A percentile compares a stretch with the other conserved stretches of the same genome.
phyloP scores from a whole-genome alignment of 2,888 invertebrate species.

The Exephanes ischioxanthus region DNA sequence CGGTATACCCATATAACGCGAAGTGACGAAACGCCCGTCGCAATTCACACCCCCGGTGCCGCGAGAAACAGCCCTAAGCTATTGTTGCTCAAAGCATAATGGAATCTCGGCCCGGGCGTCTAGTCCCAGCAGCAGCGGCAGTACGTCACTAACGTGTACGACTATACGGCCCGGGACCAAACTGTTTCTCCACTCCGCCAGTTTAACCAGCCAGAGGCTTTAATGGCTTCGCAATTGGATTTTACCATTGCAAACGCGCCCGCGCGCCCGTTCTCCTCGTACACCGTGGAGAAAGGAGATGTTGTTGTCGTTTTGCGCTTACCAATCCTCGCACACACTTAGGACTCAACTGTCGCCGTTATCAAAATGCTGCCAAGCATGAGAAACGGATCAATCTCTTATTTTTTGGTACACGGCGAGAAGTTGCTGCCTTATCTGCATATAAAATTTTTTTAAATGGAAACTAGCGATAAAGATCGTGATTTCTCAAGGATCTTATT shows the following conservation, averaged over 20 bases:
- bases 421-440: not conserved
- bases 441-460: no score
- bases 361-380: not conserved
- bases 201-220: slow-evolving; percentile 80
- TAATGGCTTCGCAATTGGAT: slow-evolving; percentile 85
- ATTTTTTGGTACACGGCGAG: not conserved
- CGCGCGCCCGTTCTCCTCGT: slow-evolving; percentile 54
- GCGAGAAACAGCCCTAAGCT: slow-evolving; percentile 84
- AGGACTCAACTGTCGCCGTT: not conserved
- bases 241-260: slow-evolving; percentile 83
- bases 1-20: slow-evolving; percentile 41
- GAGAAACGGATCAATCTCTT: not conserved
- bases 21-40: slow-evolving; percentile 79
- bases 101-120: slow-evolving; percentile 82
- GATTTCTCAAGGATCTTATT: no score
- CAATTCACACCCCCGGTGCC: slow-evolving; percentile 83
- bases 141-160: slow-evolving; percentile 42
- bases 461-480: no score
- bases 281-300: slow-evolving; percentile 77
- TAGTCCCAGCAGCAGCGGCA: slow-evolving; percentile 66
- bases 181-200: slow-evolving; percentile 71
- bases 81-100: slow-evolving; percentile 85
- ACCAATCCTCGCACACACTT: slow-evolving; percentile 72
- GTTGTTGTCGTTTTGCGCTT: slow-evolving; percentile 80
- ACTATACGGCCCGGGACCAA: slow-evolving; percentile 53